Evolutionary conservation across 92 coral and sea anemone species (phyloP), one percentile per base, ranked within the genome.

Genomic region (Parazoanthus atlanticus): DNA sequence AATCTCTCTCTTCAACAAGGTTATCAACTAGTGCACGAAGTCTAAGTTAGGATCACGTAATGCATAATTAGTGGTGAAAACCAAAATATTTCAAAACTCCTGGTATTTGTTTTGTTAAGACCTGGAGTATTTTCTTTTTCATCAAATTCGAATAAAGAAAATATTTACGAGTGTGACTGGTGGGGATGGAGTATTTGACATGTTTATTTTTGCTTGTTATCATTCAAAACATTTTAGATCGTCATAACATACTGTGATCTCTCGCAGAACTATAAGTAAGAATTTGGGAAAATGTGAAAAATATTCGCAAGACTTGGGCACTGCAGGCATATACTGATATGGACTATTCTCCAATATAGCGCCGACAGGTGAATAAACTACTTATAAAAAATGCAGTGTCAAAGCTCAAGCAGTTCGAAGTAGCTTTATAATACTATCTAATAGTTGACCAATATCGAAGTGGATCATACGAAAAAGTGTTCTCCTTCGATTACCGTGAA

Each of bases 81-180:
- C 25, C 19, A 5, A 84, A 72, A 36, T 26, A 82, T 29, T 52
- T 67, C 19, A 70, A 84, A 70, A 17, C 87, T 41, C 78, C 66
- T 41, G 61, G 64, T 43, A 47, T 84, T 43, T 75, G 11, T 75
- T 75, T 61, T 61, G 16, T 69, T 84, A 84, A 70, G 69, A 41
- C 58, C 38, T 43, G 41, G 12, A 6, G 28, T 75, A 43, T 67
- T 84, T 70, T 26, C 58, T 6, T 71, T 46, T 41, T 43, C 84
- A 70, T 41, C 78, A 84, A 11, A 13, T 70, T 83, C 36, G 8
- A 32, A 75, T 26, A 38, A 34, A 41, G 38, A 83, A 66, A 83
- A 83, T 84, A 84, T 84, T 84, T 84, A 84, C 86, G 43, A 84
- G 29, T 40, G 78, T 41, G 78, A 84, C 69, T 38, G 28, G 5